Evolutionary conservation across 2,113 vertebrate species (phyloP).

Genomic region (Australoheros scitulus): DNA sequence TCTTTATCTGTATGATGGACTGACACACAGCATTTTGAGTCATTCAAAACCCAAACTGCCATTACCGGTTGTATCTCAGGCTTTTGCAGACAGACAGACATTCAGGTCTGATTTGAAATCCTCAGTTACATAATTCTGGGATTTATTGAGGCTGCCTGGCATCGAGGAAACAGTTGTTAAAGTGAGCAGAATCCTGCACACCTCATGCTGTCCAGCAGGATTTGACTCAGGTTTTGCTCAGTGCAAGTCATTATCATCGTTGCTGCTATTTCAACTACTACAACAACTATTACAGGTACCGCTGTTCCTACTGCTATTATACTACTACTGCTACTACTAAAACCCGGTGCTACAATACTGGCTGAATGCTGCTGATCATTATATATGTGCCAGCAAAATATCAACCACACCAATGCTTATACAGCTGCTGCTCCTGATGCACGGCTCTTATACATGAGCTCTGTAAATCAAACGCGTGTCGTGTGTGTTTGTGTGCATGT

Average conservation of each 20-base stretch:
- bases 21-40: conserved; percentile 32
- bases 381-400: conserved; percentile 61
- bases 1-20: conserved; percentile 22
- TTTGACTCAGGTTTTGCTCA: conserved; percentile 77
- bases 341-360: conserved; percentile 66
- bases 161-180: conserved; percentile 34
- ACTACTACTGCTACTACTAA: conserved; percentile 56
- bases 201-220: conserved; percentile 59
- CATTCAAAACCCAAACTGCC: conserved; percentile 66
- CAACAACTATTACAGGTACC: conserved; percentile 60
- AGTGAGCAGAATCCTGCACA: conserved; percentile 43
- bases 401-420: conserved; percentile 42
- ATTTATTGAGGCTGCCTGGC: conserved; percentile 35
- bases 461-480: conserved; percentile 6
- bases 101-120: conserved; percentile 28
- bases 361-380: conserved; percentile 71
- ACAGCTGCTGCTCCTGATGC: conserved; percentile 33
- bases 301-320: conserved; percentile 36
- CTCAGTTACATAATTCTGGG: conserved; percentile 44
- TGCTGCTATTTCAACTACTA: conserved; percentile 75
- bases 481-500: conserved; percentile 4
- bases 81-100: conserved; percentile 44
- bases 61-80: conserved; percentile 66
- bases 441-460: conserved; percentile 27
- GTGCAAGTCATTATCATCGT: conserved; percentile 66